Evolutionary conservation across 2,113 vertebrate genomes (phyloP).

Genomic region (Microtus montanus): DNA sequence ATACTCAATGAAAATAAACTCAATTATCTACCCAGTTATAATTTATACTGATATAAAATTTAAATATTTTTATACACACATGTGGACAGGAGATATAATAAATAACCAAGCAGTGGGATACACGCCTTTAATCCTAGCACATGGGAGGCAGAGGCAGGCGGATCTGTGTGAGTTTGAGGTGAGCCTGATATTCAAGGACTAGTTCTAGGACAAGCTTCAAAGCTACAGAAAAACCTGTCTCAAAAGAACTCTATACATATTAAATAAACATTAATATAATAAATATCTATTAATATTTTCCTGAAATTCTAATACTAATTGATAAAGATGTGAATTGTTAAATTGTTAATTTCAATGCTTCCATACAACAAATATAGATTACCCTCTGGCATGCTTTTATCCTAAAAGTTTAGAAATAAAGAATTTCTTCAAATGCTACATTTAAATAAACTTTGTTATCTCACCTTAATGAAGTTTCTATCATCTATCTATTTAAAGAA

Average conservation of each 20-base stretch:
- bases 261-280: neutral
- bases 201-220: no score
- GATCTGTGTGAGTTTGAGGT: no score
- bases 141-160: no score
- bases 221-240: no score
- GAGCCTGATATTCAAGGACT: no score
- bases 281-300: neutral
- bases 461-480: conserved; percentile 23
- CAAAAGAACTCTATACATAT: no score
- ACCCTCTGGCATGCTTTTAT: neutral
- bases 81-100: neutral
- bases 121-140: no score
- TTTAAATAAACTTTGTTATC: neutral
- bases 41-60: neutral
- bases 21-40: neutral
- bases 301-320: neutral
- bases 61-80: neutral
- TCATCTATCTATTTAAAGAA: no score
- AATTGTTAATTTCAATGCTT: neutral
- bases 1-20: neutral
- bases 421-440: neutral
- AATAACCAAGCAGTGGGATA: neutral
- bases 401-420: conserved; percentile 14
- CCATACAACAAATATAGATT: neutral
- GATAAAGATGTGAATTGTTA: neutral